Evolutionary conservation across 2,888 invertebrate genomes (phyloP).

Genomic region (Bhutanitis thaidina): DNA sequence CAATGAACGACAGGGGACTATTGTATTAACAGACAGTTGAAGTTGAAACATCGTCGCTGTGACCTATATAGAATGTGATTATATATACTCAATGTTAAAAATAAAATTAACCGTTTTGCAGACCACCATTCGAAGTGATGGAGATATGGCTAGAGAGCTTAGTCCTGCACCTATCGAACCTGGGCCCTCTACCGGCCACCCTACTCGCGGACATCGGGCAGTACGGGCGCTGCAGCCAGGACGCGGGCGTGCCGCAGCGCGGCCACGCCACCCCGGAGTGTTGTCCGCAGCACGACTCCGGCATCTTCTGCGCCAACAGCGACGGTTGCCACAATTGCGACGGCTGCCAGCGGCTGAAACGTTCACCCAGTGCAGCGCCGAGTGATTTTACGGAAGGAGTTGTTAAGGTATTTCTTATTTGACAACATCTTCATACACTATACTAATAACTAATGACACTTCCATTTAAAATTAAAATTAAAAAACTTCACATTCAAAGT

Average conservation of each 20-base stretch:
- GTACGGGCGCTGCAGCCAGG: constrained; percentile 72
- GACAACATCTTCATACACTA: background rate
- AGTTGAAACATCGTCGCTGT: no score
- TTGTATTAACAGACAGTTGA: no score
- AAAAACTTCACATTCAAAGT: no score
- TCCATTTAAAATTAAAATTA: no score
- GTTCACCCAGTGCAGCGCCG: constrained; percentile 25
- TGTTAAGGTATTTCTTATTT: constrained; percentile 32
- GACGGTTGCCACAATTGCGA: constrained; percentile 13
- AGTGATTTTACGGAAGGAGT: constrained; percentile 26
- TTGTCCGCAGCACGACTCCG: constrained; percentile 25
- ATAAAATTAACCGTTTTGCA: constrained; percentile 57
- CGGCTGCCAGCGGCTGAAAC: constrained; percentile 15
- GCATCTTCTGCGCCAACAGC: constrained; percentile 25
- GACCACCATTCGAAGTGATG: constrained; percentile 93
- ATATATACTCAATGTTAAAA: no score
- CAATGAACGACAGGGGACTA: no score
- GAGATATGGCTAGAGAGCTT: constrained; percentile 93
- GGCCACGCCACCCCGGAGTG: constrained; percentile 72
- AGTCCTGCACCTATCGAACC: constrained; percentile 84
- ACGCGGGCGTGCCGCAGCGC: constrained; percentile 57
- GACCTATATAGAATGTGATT: no score
- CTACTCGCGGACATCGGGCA: constrained; percentile 87
- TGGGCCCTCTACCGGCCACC: constrained; percentile 82
- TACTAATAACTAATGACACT: no score